Evolutionary conservation across 2,888 invertebrate species (phyloP), one percentile per base, ranked within the genome.

Genomic region (Salpingus planirostris): DNA sequence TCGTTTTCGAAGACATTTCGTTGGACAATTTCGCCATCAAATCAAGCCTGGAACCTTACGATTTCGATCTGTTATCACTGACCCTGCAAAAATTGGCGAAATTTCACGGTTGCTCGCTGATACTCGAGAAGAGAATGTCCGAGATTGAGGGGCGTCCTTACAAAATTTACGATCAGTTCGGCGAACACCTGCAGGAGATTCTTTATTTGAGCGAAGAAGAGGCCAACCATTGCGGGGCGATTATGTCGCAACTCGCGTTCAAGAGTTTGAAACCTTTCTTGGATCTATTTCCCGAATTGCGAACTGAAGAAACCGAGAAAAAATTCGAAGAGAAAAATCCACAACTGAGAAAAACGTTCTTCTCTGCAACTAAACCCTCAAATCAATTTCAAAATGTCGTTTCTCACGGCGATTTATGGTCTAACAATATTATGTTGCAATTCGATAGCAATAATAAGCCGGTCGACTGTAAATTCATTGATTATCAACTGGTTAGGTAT

Each of bases 321-420:
- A 29, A 30, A 18, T 29, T 37, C 14, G 14, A 15, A 8, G 27
- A 29, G 29, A 13, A 11, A 11, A 27, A 27, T 24, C 33, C 23
- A n/a, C 31, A 24, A 32, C 31, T 26, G 37, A 25, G 18, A 30
- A 40, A 21, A 8, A 34, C 10, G 28, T 47, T 28, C 55, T 63
- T 30, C 42, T 12, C 15, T 21, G 18, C 21, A 11, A 53, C 54
- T 3, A 61, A 66, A 34, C 52, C 57, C 7, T 62, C 68, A 13
- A 29, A 57, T 33, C 55, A 57, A 39, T 55, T 66, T 46, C 56
- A 65, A 21, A 74, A 72, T 40, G 76, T 73, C 1, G 55, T 76
- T 3, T 72, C 71, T 23, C 78, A 78, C 46, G 69, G 75, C 1
- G 78, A 78, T 61, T 56, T 77, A 3, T 78, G 78, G 77, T 70